These are phyloP conservation scores for Diplodus sargus DNA, from an alignment of 2,797 vertebrate genomes.

Conservation along the genomic window DNA sequence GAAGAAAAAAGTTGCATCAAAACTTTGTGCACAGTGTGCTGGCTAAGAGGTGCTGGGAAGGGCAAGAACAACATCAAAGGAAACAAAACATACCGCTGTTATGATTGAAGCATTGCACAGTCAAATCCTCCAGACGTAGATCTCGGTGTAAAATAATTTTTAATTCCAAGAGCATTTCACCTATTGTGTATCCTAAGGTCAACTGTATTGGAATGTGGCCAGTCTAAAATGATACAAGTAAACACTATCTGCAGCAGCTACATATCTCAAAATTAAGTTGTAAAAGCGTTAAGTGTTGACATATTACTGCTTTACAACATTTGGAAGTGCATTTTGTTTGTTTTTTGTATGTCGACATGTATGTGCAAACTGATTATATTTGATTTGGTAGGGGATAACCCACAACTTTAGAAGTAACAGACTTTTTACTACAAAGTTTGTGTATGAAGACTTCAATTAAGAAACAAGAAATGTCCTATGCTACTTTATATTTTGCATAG, in stretches of 20 bases:
- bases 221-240: background rate
- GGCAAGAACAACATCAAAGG: conserved; percentile 31
- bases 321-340: background rate
- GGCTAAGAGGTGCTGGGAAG: conserved; percentile 25
- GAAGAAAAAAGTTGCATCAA: conserved; percentile 19
- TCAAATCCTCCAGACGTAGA: background rate
- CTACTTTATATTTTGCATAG: background rate
- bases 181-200: background rate
- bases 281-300: background rate
- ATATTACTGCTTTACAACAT: no score
- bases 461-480: background rate
- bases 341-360: background rate
- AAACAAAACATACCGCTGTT: conserved; percentile 13
- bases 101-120: conserved; percentile 14
- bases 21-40: conserved; percentile 28
- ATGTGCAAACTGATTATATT: no score
- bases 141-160: background rate
- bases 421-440: no score
- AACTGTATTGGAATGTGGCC: background rate
- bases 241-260: background rate
- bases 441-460: no score
- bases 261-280: background rate
- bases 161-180: conserved; percentile 1
- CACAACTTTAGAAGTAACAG: no score
- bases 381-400: no score